Evolutionary conservation across 2,888 invertebrate genomes (phyloP), one percentile per base, ranked within the genome.

Genomic region (Mycogona germanica): DNA sequence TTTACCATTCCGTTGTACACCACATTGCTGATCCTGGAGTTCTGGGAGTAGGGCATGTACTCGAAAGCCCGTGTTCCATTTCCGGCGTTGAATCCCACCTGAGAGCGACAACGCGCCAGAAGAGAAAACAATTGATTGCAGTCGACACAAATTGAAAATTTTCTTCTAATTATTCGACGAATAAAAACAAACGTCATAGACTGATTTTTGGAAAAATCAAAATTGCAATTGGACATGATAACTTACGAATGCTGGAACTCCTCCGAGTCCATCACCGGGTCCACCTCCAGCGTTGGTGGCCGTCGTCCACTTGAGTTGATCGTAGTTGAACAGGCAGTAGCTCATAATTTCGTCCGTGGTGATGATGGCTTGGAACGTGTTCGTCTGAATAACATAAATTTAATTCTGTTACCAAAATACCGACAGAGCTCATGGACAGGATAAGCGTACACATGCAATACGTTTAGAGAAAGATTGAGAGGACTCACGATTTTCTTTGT

Each of bases 81-180:
- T 50, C 97, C 97, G 52, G 87, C 96, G 69, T 97, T 97, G 69
- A 97, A 96, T 40, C 96, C 96, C 65, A 89, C 82, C 88, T 88
- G 64, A 38, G 70, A n/a, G n/a, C n/a, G 64, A 26, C 12, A n/a
- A 42, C 42, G 42, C 12, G 12, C 12, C 42, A 42, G 19, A 35
- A n/a, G 12, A 35, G 12, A 35, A 12, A n/a, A n/a, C 12, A 12
- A 12, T 35, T 35, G 12, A 35, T 35, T 35, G n/a, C n/a, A 35
- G n/a, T 12, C 35, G n/a, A 35, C 35, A 12, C n/a, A 35, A 35
- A n/a, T 35, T 12, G 12, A 35, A 35, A 35, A 12, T 35, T 35
- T 12, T 35, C n/a, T 35, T 35, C 12, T 35, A 35, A 35, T 12
- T 12, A n/a, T 35, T n/a, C n/a, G n/a, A n/a, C n/a, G n/a, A n/a